These are phyloP conservation scores for Pterobdella sp. DNA, from an alignment of 2,888 invertebrate genomes.

Conservation along the genomic window DNA sequence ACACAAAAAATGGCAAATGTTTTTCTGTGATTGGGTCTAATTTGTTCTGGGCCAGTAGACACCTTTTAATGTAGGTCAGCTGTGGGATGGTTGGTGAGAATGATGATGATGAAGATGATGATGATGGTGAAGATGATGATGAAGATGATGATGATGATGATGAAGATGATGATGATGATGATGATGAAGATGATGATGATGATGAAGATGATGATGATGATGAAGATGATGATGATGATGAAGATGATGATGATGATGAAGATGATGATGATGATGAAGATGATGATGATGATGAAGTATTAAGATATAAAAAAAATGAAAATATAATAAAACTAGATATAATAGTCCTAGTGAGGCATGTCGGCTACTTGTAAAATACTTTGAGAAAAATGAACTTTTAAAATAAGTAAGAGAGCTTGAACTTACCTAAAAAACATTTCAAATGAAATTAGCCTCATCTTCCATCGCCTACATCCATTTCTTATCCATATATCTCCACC, in stretches of 20 bases:
- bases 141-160: constrained; percentile 6
- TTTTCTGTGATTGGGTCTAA: constrained; percentile 18
- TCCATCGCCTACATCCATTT: too few relatives aligned
- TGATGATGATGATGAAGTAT: constrained; percentile 5
- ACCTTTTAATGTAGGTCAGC: constrained; percentile 32
- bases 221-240: constrained; percentile 9
- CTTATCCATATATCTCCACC: too few relatives aligned
- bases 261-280: constrained; percentile 9
- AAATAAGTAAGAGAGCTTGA: too few relatives aligned
- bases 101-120: background rate
- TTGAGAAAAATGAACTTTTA: too few relatives aligned
- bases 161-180: constrained; percentile 6
- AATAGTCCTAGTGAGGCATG: background rate
- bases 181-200: constrained; percentile 4
- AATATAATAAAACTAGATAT: too few relatives aligned
- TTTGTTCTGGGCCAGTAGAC: constrained; percentile 34
- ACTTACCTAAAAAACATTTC: too few relatives aligned
- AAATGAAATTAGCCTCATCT: too few relatives aligned
- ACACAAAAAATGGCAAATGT: constrained; percentile 26
- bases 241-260: constrained; percentile 6
- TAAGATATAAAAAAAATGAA: too few relatives aligned
- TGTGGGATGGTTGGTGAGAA: constrained; percentile 24
- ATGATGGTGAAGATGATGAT: constrained; percentile 6
- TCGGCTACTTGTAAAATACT: too few relatives aligned
- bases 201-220: constrained; percentile 11